phyloP scores from a whole-genome alignment of 2,113 vertebrate genomes.

The Anarhynchus alexandrinus region DNA sequence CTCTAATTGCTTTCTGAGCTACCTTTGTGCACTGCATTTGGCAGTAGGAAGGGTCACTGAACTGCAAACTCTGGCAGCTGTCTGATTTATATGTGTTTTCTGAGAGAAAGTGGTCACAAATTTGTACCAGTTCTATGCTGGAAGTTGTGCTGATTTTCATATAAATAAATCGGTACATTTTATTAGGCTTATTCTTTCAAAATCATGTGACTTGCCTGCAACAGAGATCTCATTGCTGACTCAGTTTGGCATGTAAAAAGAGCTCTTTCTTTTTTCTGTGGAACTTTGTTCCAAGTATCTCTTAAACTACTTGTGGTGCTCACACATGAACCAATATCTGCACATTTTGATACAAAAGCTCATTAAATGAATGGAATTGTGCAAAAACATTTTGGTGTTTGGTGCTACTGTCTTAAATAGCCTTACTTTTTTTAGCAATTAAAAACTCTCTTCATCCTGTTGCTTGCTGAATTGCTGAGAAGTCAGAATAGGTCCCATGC shows the following conservation, averaged over 20 bases:
- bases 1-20: conserved; percentile 40
- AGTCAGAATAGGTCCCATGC: neutral
- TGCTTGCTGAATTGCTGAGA: neutral
- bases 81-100: conserved; percentile 18
- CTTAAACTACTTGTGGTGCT: neutral
- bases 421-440: neutral
- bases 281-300: neutral
- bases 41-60: conserved; percentile 27
- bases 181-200: conserved; percentile 20
- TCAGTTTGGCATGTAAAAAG: neutral
- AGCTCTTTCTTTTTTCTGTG: neutral
- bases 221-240: conserved; percentile 35
- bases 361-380: neutral
- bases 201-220: neutral
- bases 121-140: neutral
- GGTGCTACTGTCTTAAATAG: neutral
- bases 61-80: conserved; percentile 12
- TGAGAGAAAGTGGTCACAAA: neutral
- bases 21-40: conserved; percentile 31
- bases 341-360: neutral
- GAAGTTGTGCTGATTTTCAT: conserved; percentile 13
- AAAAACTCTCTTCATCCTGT: neutral
- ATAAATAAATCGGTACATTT: conserved; percentile 30
- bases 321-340: neutral
- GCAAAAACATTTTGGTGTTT: neutral